These are phyloP conservation scores for Eriosoma lanigerum DNA, from an alignment of 1,140 invertebrate genomes.

Conservation along the genomic window DNA sequence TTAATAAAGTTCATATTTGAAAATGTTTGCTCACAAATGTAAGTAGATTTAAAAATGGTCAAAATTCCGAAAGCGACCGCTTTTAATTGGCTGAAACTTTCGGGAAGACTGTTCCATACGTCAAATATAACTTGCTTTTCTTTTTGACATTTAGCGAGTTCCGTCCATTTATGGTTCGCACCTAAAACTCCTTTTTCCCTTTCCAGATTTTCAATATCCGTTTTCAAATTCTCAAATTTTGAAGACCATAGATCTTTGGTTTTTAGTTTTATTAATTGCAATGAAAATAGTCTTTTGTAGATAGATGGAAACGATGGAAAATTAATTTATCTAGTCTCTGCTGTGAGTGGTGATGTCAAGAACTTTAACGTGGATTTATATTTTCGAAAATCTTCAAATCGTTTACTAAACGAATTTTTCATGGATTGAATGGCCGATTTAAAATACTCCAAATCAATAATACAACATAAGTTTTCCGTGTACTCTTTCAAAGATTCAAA, in stretches of 20 bases:
- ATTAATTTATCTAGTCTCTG: constrained; percentile 26
- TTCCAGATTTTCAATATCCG: too few relatives aligned
- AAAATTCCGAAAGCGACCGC: neutral
- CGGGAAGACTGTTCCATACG: constrained; percentile 19
- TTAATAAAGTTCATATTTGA: constrained; percentile 52
- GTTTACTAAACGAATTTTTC: constrained; percentile 20
- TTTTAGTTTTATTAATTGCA: constrained; percentile 25
- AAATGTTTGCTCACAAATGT: constrained; percentile 48
- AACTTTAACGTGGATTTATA: constrained; percentile 16
- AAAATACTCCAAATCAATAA: constrained; percentile 33
- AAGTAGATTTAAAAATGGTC: constrained; percentile 46
- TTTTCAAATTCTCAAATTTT: too few relatives aligned
- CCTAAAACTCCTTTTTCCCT: constrained; percentile 7
- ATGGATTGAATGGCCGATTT: constrained; percentile 20
- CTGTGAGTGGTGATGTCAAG: constrained; percentile 25
- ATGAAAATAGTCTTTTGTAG: constrained; percentile 15
- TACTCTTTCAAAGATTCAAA: constrained; percentile 57
- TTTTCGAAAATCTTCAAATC: constrained; percentile 34
- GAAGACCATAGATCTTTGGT: constrained; percentile 20
- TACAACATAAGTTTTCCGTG: constrained; percentile 14
- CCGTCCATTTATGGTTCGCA: constrained; percentile 12
- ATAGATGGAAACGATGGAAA: constrained; percentile 29
- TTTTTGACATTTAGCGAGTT: constrained; percentile 21
- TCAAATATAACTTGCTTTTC: constrained; percentile 21
- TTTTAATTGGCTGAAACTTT: constrained; percentile 15